Conservation (phyloP, 1,140 invertebrate genomes). For the Bombus superbus region DNA sequence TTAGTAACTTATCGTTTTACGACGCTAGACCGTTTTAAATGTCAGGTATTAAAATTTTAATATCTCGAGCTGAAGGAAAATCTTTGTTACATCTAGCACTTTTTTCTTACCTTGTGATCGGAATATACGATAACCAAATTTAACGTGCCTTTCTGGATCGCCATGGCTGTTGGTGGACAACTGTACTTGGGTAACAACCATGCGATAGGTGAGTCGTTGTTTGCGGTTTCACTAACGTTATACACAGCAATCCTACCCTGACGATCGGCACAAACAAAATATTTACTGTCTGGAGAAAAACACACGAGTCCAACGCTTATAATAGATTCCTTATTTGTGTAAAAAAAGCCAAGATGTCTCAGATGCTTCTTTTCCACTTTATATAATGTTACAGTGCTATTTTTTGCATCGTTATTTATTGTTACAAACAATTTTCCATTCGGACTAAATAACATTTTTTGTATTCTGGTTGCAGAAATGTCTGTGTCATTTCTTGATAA, state of each 20-base stretch:
- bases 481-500: slow-evolving; percentile 73
- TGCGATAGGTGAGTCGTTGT: slow-evolving; percentile 78
- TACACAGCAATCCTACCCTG: slow-evolving; percentile 86
- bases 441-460: slow-evolving; percentile 79
- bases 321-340: slow-evolving; percentile 71
- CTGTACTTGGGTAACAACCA: slow-evolving; percentile 86
- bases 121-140: slow-evolving; percentile 87
- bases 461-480: slow-evolving; percentile 68
- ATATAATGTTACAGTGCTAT: slow-evolving; percentile 71
- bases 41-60: neutral
- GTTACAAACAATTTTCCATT: slow-evolving; percentile 77
- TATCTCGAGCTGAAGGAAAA: neutral
- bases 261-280: slow-evolving; percentile 85
- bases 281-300: slow-evolving; percentile 85
- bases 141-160: slow-evolving; percentile 83
- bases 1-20: slow-evolving; percentile 9
- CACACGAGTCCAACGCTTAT: slow-evolving; percentile 68
- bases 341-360: slow-evolving; percentile 66
- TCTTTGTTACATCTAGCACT: neutral
- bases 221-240: slow-evolving; percentile 74
- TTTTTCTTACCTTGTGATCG: slow-evolving; percentile 86
- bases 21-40: neutral
- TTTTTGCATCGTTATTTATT: slow-evolving; percentile 67
- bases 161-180: slow-evolving; percentile 86
- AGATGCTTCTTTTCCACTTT: slow-evolving; percentile 73